Evolutionary conservation across 2,888 invertebrate species (phyloP), one percentile per base, ranked within the genome.

Genomic region (Carabus problematicus): DNA sequence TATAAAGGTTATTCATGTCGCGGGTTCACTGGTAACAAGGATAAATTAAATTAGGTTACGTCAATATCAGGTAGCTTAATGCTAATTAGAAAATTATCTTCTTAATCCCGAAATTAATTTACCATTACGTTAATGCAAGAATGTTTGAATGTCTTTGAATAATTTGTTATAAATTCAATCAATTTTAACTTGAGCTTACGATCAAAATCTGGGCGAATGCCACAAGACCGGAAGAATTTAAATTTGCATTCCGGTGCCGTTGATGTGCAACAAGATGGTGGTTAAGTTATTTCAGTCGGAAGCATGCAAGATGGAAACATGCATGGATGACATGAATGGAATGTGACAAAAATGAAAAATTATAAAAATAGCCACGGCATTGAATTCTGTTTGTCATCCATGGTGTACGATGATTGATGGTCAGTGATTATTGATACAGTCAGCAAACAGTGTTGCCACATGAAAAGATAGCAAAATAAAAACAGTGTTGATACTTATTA

Each of bases 341-440:
- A 62, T 69, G 55, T 69, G 69, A 61, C 69, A 69, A 69, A 69
- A 69, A 69, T 69, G 69, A 69, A 69, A 69, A 69, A 69, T 69
- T 69, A 69, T 62, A 69, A 62, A 67, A 69, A 62, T 69, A 69
- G 69, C 69, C 62, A 52, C 40, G 45, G 62, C 55, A 61, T 69
- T 69, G 69, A 69, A 69, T 69, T 54, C 49, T 67, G 67, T 67
- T 67, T 67, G 67, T 67, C 67, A 67, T 47, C 66, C 67, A 42
- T 55, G 60, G 66, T 54, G 43, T 19, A 8, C 56, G 14, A 69
- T 69, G 69, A 69, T 69, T 54, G 69, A 69, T 69, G 62, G 62
- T 69, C 61, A 62, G 40, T 56, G 61, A 69, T 69, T 69, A 69
- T 69, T 69, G 69, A 55, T 52, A 39, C 61, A 45, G 56, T 56